A percentile compares a stretch with the other conserved stretches of the same genome.
Evolutionary conservation across 1,140 invertebrate species (phyloP).

Genomic region (Caenorhabditis tropicalis): DNA sequence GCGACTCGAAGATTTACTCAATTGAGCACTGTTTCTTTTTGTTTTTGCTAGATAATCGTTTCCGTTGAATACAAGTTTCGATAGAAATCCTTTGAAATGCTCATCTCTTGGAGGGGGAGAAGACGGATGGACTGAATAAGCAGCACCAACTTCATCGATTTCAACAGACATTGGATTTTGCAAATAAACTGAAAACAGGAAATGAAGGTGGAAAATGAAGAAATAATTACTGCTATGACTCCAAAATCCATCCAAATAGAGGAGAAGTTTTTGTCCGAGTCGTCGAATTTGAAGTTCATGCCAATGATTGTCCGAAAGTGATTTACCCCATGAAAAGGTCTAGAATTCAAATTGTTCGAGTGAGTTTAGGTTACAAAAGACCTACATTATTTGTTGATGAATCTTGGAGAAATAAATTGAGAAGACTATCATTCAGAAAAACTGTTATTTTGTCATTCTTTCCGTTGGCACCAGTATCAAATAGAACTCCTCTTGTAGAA

Average conservation of each 20-base stretch:
- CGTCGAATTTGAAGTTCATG: slow-evolving; percentile 87
- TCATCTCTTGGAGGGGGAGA: slow-evolving; percentile 36
- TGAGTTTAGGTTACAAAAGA: neutral
- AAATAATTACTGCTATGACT: slow-evolving; percentile 59
- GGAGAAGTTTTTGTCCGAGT: slow-evolving; percentile 81
- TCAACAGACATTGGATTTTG: slow-evolving; percentile 75
- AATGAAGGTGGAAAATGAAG: neutral
- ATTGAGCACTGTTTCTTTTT: slow-evolving; percentile 30
- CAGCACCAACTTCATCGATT: slow-evolving; percentile 52
- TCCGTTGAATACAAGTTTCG: slow-evolving; percentile 47
- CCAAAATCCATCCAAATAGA: slow-evolving; percentile 81
- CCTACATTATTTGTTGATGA: slow-evolving; percentile 49
- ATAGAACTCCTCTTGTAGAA: slow-evolving; percentile 36
- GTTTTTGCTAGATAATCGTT: slow-evolving; percentile 51
- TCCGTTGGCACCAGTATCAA: slow-evolving; percentile 74
- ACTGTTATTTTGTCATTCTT: slow-evolving; percentile 52
- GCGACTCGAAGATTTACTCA: slow-evolving; percentile 12
- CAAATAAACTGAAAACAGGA: slow-evolving; percentile 57
- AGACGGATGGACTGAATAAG: slow-evolving; percentile 9
- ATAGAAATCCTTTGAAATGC: slow-evolving; percentile 50
- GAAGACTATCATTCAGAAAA: slow-evolving; percentile 73
- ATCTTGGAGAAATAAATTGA: slow-evolving; percentile 79
- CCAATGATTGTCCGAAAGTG: slow-evolving; percentile 90
- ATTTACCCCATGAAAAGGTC: slow-evolving; percentile 77
- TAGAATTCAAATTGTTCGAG: neutral